Conservation (phyloP, 2,888 invertebrate genomes). For the Harpalus rubripes region DNA sequence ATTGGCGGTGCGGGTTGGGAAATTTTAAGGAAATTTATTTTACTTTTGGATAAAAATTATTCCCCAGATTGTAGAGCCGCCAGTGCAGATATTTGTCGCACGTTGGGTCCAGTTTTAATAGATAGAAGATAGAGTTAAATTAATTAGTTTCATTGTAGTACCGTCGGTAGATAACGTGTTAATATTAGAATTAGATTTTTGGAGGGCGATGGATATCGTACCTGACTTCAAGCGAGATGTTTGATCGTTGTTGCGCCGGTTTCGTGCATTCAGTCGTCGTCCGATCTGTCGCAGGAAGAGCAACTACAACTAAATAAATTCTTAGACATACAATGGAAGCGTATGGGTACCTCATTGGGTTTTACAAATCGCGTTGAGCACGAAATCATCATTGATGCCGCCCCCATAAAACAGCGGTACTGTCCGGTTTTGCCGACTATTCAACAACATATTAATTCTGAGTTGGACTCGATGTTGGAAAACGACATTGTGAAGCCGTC, state of each 20-base stretch:
- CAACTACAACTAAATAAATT: not conserved
- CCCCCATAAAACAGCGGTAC: slow-evolving; percentile 65
- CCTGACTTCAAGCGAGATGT: slow-evolving; percentile 30
- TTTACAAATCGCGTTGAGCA: slow-evolving; percentile 63
- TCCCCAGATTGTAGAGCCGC: too few species aligned
- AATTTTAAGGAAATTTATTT: too few species aligned
- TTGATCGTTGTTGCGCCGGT: slow-evolving; percentile 5
- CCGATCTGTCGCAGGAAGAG: slow-evolving; percentile 17
- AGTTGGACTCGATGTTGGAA: slow-evolving; percentile 44
- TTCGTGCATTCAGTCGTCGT: not conserved
- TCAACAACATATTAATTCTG: slow-evolving; percentile 51
- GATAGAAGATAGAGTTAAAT: slow-evolving; percentile 40
- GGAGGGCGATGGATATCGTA: slow-evolving; percentile 53
- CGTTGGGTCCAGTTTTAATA: too few species aligned
- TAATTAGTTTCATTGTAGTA: slow-evolving; percentile 66
- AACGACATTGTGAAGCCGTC: slow-evolving; percentile 34
- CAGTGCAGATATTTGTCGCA: too few species aligned
- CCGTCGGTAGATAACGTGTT: slow-evolving; percentile 63
- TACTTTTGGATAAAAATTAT: too few species aligned
- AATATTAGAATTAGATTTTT: slow-evolving; percentile 68
- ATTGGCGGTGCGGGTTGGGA: too few species aligned
- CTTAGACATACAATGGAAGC: not conserved
- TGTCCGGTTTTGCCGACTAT: slow-evolving; percentile 60
- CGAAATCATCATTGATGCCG: slow-evolving; percentile 55
- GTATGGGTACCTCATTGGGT: not conserved